phyloP scores from a whole-genome alignment of 2,113 vertebrate species.

The Marcusenius ussheri region DNA sequence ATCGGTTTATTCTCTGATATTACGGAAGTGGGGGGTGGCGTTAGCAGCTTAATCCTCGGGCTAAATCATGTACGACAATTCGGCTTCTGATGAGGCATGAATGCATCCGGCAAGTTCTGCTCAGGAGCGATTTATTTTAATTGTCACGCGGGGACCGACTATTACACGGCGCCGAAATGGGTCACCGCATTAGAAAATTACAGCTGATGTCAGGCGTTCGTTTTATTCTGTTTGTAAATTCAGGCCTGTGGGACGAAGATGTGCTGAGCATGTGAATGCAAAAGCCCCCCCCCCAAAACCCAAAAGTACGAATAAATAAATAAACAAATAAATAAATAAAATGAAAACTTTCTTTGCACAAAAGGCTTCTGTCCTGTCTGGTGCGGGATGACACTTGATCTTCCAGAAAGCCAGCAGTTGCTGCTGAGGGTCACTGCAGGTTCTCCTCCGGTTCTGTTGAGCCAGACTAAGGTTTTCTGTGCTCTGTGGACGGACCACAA shows the following conservation, averaged over 20 bases:
- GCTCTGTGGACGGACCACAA: background rate
- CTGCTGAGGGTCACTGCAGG: background rate
- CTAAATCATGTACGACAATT: constrained; percentile 75
- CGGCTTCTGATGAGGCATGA: constrained; percentile 83
- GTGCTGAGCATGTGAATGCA: constrained; percentile 51
- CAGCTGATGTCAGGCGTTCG: constrained; percentile 66
- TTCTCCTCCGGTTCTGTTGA: background rate
- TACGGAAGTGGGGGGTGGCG: background rate
- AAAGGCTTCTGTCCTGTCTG: background rate
- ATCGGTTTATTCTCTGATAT: background rate
- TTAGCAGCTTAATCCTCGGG: constrained; percentile 56
- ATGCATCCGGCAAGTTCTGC: constrained; percentile 71
- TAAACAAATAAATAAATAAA: constrained; percentile 14
- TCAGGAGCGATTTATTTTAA: constrained; percentile 87
- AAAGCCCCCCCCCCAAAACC: constrained; percentile 28
- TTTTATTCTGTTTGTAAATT: constrained; percentile 81
- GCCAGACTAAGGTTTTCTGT: background rate
- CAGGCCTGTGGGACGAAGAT: constrained; percentile 61
- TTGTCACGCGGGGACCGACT: constrained; percentile 79
- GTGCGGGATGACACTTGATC: background rate
- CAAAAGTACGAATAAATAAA: background rate
- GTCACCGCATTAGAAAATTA: constrained; percentile 86
- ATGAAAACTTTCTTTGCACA: constrained; percentile 29
- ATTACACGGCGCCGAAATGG: constrained; percentile 74
- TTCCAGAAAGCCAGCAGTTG: background rate